A percentile compares a stretch with the other conserved stretches of the same genome.
Evolutionary conservation across 2,888 invertebrate species (phyloP).

Genomic region (Lycophotia porphyrea): DNA sequence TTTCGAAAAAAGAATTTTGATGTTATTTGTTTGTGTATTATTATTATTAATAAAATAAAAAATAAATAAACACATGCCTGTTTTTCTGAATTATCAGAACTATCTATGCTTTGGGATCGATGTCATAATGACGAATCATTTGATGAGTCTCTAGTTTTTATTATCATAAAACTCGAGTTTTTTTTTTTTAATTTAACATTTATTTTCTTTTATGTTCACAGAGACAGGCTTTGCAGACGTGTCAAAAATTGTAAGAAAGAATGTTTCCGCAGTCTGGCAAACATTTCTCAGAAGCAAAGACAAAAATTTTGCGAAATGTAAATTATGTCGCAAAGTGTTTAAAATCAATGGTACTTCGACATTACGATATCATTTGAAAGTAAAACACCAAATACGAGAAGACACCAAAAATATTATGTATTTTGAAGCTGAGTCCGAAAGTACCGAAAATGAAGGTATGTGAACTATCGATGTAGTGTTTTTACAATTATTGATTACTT

Average conservation of each 20-base stretch:
- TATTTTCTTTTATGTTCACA: neutral
- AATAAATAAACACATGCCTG: too few relatives aligned
- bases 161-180: neutral
- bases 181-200: neutral
- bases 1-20: too few relatives aligned
- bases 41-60: too few relatives aligned
- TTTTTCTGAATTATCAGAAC: too few relatives aligned
- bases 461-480: neutral
- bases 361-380: neutral
- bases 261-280: slow-evolving; percentile 22
- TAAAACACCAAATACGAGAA: neutral
- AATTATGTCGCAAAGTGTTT: slow-evolving; percentile 10
- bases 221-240: neutral
- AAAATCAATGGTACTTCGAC: slow-evolving; percentile 8
- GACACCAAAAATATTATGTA: neutral
- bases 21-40: too few relatives aligned
- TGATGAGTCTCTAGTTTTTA: neutral
- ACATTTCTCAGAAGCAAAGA: slow-evolving; percentile 24
- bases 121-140: too few relatives aligned
- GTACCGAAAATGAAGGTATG: slow-evolving; percentile 1
- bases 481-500: neutral
- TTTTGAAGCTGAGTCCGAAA: neutral
- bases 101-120: too few relatives aligned
- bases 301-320: slow-evolving; percentile 29
- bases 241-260: neutral